phyloP scores from a whole-genome alignment of 2,888 invertebrate species.

The Carterocephalus palaemon region DNA sequence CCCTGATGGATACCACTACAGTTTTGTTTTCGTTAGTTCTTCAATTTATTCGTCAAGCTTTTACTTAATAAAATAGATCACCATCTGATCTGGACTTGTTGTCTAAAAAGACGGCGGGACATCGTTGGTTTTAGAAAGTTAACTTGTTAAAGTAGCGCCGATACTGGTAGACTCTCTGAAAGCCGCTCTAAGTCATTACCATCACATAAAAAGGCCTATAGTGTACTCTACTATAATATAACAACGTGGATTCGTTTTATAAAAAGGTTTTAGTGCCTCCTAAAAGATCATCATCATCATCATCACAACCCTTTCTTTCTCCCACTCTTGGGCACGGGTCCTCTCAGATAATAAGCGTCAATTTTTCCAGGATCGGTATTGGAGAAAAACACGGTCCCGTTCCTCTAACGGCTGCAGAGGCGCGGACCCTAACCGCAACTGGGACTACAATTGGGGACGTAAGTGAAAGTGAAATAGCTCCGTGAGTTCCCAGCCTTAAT shows the following conservation, averaged over 20 bases:
- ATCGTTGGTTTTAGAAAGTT: no score
- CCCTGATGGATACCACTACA: conserved; percentile 88
- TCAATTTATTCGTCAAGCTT: neutral
- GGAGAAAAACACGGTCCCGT: conserved; percentile 83
- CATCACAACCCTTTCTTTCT: no score
- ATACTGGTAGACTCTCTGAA: no score
- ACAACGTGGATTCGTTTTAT: no score
- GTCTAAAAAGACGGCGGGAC: no score
- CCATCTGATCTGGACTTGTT: no score
- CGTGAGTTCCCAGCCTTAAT: neutral
- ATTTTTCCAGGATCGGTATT: conserved; percentile 81
- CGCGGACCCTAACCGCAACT: conserved; percentile 89
- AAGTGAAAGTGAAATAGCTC: conserved; percentile 32
- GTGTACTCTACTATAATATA: no score
- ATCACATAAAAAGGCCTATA: neutral
- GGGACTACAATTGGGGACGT: conserved; percentile 80
- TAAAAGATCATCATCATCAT: no score
- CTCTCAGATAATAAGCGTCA: no score
- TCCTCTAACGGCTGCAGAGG: conserved; percentile 79
- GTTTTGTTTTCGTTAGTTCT: conserved; percentile 71
- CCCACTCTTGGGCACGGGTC: no score
- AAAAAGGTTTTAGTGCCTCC: no score
- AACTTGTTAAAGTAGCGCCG: no score
- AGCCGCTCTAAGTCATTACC: neutral
- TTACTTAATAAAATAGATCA: neutral